phyloP scores from a whole-genome alignment of 1,140 invertebrate genomes.

The Drosophila elegans region DNA sequence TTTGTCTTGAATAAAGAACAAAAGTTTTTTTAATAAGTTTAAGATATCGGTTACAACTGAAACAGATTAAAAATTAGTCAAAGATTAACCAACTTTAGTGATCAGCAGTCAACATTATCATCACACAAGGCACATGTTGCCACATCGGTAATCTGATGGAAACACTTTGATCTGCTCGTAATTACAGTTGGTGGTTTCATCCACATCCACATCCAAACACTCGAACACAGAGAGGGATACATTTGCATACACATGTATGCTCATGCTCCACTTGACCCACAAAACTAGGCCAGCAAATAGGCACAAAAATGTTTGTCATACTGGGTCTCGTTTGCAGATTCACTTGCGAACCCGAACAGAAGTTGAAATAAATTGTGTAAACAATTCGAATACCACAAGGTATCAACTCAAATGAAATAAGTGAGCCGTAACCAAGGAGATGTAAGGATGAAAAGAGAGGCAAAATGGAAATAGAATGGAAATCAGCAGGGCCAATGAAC shows the following conservation, averaged over 20 bases:
- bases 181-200: constrained; percentile 39
- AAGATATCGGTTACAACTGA: too few species aligned
- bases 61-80: too few species aligned
- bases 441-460: constrained; percentile 6
- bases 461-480: constrained; percentile 31
- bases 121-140: constrained; percentile 5
- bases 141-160: constrained; percentile 24
- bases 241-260: constrained; percentile 18
- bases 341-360: constrained; percentile 14
- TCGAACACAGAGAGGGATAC: constrained; percentile 2
- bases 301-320: constrained; percentile 59
- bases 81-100: not conserved
- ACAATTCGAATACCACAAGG: constrained; percentile 63
- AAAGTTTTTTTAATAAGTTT: too few species aligned
- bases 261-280: constrained; percentile 60
- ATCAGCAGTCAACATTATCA: not conserved
- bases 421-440: constrained; percentile 56
- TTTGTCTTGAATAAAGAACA: too few species aligned
- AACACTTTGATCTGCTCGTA: constrained; percentile 36
- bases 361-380: constrained; percentile 67
- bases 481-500: constrained; percentile 61
- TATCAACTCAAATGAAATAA: constrained; percentile 64
- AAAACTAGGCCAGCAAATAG: constrained; percentile 58
- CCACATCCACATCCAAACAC: not conserved
- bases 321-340: constrained; percentile 18